Evolutionary conservation across 1,140 invertebrate genomes (phyloP).

Genomic region (Drosophila equinoxialis): DNA sequence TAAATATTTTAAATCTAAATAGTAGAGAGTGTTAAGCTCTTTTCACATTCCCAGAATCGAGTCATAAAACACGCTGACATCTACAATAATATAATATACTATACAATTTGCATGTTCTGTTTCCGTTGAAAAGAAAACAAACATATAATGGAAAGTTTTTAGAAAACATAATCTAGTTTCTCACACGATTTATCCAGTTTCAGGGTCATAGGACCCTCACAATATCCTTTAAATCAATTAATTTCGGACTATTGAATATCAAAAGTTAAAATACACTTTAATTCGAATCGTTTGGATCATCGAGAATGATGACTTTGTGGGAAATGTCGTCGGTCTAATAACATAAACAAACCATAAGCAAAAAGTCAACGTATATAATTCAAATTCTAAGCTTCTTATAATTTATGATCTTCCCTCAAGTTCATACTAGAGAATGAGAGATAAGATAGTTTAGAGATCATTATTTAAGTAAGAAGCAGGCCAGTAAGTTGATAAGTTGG

Average conservation of each 20-base stretch:
- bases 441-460: conserved; percentile 27
- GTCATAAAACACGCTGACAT: conserved; percentile 23
- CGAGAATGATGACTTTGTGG: not conserved
- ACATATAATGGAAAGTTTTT: conserved; percentile 50
- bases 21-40: conserved; percentile 36
- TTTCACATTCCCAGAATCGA: conserved; percentile 14
- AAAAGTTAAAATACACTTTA: not conserved
- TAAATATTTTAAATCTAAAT: conserved; percentile 40
- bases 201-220: too few species aligned
- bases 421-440: conserved; percentile 32
- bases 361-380: conserved; percentile 31
- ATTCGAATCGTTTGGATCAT: not conserved
- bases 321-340: not conserved
- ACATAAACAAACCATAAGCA: not conserved
- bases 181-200: not conserved
- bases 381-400: conserved; percentile 23
- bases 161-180: not conserved
- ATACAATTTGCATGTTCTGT: not conserved
- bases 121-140: not conserved
- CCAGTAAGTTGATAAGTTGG: conserved; percentile 28
- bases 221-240: too few species aligned
- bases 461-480: conserved; percentile 48
- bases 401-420: conserved; percentile 38
- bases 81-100: conserved; percentile 17
- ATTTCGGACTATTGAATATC: not conserved